These are phyloP conservation scores for Choloepus didactylus DNA, from an alignment of 2,797 vertebrate species.

Conservation along the genomic window DNA sequence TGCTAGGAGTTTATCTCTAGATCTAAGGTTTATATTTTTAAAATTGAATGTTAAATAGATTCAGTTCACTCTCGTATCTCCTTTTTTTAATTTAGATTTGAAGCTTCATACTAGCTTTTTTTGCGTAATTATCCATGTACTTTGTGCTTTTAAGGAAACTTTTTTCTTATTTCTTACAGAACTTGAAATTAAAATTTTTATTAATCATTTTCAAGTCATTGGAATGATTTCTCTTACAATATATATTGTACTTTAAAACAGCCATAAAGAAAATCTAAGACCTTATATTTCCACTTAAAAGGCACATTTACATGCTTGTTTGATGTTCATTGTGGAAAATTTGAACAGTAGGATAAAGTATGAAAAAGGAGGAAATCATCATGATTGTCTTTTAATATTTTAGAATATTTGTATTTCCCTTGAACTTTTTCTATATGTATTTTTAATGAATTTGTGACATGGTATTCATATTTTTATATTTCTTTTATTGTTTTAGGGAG, in stretches of 20 bases:
- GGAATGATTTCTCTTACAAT: not conserved
- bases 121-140: not conserved
- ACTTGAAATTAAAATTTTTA: constrained; percentile 1
- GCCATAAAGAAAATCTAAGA: constrained; percentile 2
- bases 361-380: not conserved
- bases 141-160: not conserved
- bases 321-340: not conserved
- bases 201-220: not conserved
- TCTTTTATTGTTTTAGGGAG: not conserved
- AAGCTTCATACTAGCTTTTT: not conserved
- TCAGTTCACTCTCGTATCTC: not conserved
- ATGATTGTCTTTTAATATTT: not conserved
- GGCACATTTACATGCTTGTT: not conserved
- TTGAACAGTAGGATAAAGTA: not conserved
- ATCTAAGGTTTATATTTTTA: not conserved
- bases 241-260: not conserved
- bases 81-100: not conserved
- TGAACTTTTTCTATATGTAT: not conserved
- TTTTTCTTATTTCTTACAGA: constrained; percentile 18
- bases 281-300: constrained; percentile 7
- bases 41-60: not conserved
- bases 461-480: not conserved
- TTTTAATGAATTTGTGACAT: constrained; percentile 1
- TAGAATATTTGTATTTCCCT: not conserved
- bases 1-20: not conserved